phyloP scores from a whole-genome alignment of 2,888 invertebrate species.

The Spodoptera littoralis region DNA sequence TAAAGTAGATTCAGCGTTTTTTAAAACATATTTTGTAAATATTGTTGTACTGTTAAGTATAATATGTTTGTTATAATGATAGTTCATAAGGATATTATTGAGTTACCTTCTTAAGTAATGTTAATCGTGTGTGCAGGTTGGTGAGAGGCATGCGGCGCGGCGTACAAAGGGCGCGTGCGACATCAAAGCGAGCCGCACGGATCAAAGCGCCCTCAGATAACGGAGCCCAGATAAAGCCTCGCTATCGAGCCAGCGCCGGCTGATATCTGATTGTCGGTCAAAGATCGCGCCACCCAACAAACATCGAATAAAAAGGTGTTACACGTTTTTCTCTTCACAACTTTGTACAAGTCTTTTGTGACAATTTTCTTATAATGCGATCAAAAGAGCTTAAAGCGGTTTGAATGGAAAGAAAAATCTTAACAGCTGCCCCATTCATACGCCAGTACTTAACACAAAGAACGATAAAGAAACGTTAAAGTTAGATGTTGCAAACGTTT shows the following conservation, averaged over 20 bases:
- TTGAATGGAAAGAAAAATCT: constrained; percentile 34
- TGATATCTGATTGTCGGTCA: constrained; percentile 82
- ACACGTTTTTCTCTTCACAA: constrained; percentile 59
- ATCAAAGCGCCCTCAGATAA: constrained; percentile 79
- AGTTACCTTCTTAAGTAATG: constrained; percentile 60
- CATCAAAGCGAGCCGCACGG: constrained; percentile 77
- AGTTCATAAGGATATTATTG: constrained; percentile 63
- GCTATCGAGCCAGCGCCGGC: constrained; percentile 72
- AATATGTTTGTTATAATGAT: constrained; percentile 9
- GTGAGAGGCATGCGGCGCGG: constrained; percentile 55
- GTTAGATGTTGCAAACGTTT: constrained; percentile 8
- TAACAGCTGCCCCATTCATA: constrained; percentile 26
- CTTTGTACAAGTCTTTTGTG: constrained; percentile 55
- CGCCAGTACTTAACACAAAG: constrained; percentile 19
- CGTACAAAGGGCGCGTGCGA: constrained; percentile 74
- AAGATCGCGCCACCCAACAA: constrained; percentile 69
- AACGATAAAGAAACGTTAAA: constrained; percentile 26
- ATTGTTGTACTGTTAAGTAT: too few relatives aligned
- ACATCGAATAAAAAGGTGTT: constrained; percentile 70
- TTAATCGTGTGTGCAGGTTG: constrained; percentile 78
- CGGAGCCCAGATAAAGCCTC: constrained; percentile 75
- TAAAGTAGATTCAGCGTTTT: too few relatives aligned
- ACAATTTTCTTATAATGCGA: constrained; percentile 48
- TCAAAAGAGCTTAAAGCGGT: constrained; percentile 51
- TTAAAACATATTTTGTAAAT: too few relatives aligned